These are phyloP conservation scores for Drosophila parthenogenetica DNA, from an alignment of 2,888 invertebrate genomes.

Conservation along the genomic window DNA sequence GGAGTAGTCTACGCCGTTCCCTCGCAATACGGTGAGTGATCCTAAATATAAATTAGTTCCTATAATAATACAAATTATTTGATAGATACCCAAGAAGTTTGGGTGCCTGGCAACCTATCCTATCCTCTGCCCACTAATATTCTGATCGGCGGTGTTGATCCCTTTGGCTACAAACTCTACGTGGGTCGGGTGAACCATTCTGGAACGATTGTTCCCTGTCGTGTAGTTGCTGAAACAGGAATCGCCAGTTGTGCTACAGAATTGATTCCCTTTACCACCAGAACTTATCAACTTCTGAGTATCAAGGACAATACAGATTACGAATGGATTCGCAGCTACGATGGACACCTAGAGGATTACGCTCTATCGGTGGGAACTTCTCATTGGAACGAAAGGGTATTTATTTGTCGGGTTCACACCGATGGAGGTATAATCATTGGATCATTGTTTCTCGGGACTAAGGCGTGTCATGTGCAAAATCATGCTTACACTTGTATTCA, in stretches of 20 bases:
- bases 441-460: background rate
- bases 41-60: no score
- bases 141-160: constrained; percentile 57
- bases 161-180: constrained; percentile 51
- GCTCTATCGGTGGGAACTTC: constrained; percentile 54
- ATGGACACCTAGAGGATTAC: constrained; percentile 47
- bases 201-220: constrained; percentile 42
- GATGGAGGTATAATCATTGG: background rate
- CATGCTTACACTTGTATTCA: background rate
- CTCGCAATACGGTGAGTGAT: constrained; percentile 8
- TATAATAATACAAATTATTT: background rate
- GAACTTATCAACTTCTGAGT: constrained; percentile 46
- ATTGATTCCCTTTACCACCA: background rate
- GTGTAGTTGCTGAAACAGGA: constrained; percentile 56
- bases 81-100: constrained; percentile 35
- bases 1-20: constrained; percentile 15
- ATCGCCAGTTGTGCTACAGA: constrained; percentile 42
- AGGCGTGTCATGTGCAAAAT: background rate
- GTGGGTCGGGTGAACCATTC: constrained; percentile 44
- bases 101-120: constrained; percentile 54
- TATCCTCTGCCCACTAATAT: constrained; percentile 33
- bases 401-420: constrained; percentile 36
- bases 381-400: constrained; percentile 42
- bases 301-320: constrained; percentile 21
- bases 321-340: constrained; percentile 55